Base-by-base conservation (phyloP, 2,888 invertebrate genomes). In the Drosophila austrosaltans region DNA sequence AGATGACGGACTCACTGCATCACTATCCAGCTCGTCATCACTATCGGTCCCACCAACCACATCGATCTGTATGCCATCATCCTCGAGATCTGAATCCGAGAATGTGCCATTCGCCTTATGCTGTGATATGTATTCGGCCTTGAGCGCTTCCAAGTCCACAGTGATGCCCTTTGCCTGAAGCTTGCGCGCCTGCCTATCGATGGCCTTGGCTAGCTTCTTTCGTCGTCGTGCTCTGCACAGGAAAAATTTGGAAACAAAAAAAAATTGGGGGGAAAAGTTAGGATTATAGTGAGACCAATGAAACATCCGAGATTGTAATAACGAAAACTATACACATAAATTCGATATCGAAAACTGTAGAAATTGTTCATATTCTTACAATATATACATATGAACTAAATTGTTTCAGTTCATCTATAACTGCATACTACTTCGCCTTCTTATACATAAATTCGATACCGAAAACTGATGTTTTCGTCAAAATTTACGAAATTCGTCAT, bases 151-250 rank as follows among this genome's bases (percentile, higher is more conserved):
- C 74, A 98, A 93, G 92, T 97, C 97, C 25, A 98, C 97, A 20
- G 96, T 95, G 88, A 98, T 97, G 81, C 98, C 98, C 92, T 97
- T 97, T 60, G 97, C 96, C 66, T 98, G 95, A 71, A 98, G 94
- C 91, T 98, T 98, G 82, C 98, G 94, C 83, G 98, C 98, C 93
- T 98, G 98, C 65, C 98, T 94, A 91, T 98, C 98, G 83, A 98
- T 94, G 75, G 97, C 97, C 93, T 98, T 98, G 90, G 97, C 95
- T 90, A 98, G 93, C 93, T 98, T 97, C 94, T 97, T 97, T 93
- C 97, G 95, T 92, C 97, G 95, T 92, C 97, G 95, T 90, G 97
- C 97, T 91, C 96, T 95, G 93, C 1, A 42, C n/a, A 16, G 16
- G 10, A 16, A 42, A 42, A 42, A 42, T 6, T 16, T 16, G 6